Conservation (phyloP, 1,140 invertebrate genomes). For the Lepidurus apus region DNA sequence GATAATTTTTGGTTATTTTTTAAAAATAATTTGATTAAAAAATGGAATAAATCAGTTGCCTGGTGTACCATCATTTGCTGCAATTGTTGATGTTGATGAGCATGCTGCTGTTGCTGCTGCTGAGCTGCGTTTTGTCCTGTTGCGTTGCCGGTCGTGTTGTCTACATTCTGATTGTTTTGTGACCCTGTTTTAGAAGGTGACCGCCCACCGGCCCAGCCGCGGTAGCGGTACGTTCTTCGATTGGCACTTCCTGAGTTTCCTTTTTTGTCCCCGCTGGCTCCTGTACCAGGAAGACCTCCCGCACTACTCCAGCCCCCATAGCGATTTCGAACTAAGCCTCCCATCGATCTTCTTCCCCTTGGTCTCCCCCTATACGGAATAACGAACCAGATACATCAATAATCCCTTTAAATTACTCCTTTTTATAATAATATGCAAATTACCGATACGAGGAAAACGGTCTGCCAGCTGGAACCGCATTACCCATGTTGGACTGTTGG, state of each 20-base stretch:
- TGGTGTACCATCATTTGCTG: slow-evolving; percentile 19
- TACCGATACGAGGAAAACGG: slow-evolving; percentile 3
- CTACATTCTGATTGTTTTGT: background rate
- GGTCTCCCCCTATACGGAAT: slow-evolving; percentile 25
- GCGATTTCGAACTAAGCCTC: slow-evolving; percentile 22
- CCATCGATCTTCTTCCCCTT: slow-evolving; percentile 30
- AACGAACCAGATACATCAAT: background rate
- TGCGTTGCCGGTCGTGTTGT: background rate
- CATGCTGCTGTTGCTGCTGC: slow-evolving; percentile 4
- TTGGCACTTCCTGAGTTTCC: slow-evolving; percentile 25
- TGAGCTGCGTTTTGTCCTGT: slow-evolving; percentile 16
- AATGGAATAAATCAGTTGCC: background rate
- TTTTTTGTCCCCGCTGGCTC: slow-evolving; percentile 27
- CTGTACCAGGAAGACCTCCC: slow-evolving; percentile 5
- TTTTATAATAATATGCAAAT: background rate
- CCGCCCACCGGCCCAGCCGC: slow-evolving; percentile 25
- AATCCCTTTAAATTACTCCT: background rate
- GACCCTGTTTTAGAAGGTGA: slow-evolving; percentile 29
- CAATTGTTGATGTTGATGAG: slow-evolving; percentile 19
- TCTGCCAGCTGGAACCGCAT: background rate
- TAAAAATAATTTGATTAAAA: no score
- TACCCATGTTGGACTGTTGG: background rate
- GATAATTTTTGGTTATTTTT: no score
- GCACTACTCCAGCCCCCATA: slow-evolving; percentile 24
- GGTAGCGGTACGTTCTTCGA: slow-evolving; percentile 23